phyloP scores from a whole-genome alignment of 92 coral and sea anemone species.

The Epizoanthus ramosus region DNA sequence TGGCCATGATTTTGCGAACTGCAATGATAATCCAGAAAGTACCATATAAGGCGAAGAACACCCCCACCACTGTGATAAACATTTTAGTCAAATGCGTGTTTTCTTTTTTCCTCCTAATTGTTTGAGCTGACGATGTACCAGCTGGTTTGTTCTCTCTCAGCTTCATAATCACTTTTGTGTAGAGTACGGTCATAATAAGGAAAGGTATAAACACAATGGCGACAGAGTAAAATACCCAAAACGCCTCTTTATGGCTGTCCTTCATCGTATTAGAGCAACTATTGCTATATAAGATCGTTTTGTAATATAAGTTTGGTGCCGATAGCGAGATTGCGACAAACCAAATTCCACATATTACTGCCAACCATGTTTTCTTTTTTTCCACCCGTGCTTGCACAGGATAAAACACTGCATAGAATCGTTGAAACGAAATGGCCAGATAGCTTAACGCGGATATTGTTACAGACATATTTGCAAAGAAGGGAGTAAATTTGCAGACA shows the following conservation, averaged over 20 bases:
- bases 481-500: conserved; percentile 12
- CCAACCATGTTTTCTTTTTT: not conserved
- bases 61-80: not conserved
- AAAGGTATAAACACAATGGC: not conserved
- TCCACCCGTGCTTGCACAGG: conserved; percentile 17
- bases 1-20: no score
- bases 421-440: conserved; percentile 7
- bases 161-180: conserved; percentile 5
- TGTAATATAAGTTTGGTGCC: not conserved
- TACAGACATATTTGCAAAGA: not conserved
- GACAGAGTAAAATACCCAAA: not conserved
- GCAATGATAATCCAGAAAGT: not conserved
- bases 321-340: not conserved
- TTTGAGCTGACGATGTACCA: not conserved
- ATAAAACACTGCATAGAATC: conserved; percentile 17
- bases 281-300: not conserved
- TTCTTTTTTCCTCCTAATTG: not conserved
- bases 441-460: conserved; percentile 10
- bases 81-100: conserved; percentile 9
- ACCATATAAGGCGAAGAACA: conserved; percentile 4
- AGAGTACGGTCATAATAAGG: not conserved
- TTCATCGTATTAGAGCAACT: not conserved
- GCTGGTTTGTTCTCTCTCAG: not conserved
- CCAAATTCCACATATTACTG: not conserved
- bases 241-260: not conserved